Evolutionary conservation across 1,140 invertebrate genomes (phyloP).

Genomic region (Andrena cerasifolii): DNA sequence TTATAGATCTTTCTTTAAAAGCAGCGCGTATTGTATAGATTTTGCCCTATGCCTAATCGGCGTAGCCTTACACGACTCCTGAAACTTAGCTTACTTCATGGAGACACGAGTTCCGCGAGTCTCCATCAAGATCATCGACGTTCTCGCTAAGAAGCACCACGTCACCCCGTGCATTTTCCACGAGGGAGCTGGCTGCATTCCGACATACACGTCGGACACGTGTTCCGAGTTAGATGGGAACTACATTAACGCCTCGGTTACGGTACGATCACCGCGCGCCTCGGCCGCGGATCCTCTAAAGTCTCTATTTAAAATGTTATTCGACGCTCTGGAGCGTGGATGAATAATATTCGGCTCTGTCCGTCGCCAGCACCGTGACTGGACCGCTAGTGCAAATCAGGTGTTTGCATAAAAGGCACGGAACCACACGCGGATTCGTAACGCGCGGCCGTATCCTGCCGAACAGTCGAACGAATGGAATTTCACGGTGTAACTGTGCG

Average conservation of each 20-base stretch:
- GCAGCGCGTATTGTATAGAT: too few species aligned
- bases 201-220: constrained; percentile 20
- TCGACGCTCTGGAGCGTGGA: constrained; percentile 20
- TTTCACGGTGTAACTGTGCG: not conserved
- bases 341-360: constrained; percentile 1
- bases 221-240: constrained; percentile 4
- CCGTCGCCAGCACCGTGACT: not conserved
- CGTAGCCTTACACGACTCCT: too few species aligned
- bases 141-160: not conserved
- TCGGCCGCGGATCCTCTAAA: not conserved
- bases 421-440: not conserved
- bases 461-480: not conserved
- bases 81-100: constrained; percentile 6
- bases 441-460: not conserved
- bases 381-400: not conserved
- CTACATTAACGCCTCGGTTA: not conserved
- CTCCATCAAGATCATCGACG: not conserved
- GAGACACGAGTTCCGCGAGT: too few species aligned
- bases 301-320: too few species aligned
- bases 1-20: too few species aligned
- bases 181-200: not conserved
- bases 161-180: not conserved
- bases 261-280: not conserved
- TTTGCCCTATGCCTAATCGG: too few species aligned
- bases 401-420: not conserved